Evolutionary conservation across 2,888 invertebrate genomes (phyloP), one percentile per base, ranked within the genome.

Genomic region (Galeruca laticollis): DNA sequence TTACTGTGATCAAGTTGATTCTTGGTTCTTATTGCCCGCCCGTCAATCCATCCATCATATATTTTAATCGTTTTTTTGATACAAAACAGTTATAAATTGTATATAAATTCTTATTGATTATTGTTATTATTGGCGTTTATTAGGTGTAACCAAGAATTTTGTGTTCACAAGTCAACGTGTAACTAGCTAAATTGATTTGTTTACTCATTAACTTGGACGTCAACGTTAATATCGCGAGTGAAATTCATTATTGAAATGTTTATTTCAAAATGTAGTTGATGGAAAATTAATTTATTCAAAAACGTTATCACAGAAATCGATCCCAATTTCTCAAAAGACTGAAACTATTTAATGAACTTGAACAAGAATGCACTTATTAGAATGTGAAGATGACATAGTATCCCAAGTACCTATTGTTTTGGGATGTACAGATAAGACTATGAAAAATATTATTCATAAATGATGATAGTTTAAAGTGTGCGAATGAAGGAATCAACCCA

Each of bases 21-120:
- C 13, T 33, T 78, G 82, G 59, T 59, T 82, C 80, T 81, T 77
- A 78, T 81, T 80, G 79, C 80, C 76, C 73, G 33, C 59, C 82
- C 84, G 82, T 85, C 85, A 84, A 84, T 85, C 84, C 83, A 85
- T 85, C 84, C 84, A 85, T 85, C 85, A 84, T 81, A 78, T 75
- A 65, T 77, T 79, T 81, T 84, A 82, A 84, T 84, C 82, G 83
- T 83, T 84, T 26, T 84, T 84, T 84, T 82, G 83, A 83, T 84
- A 84, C 84, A 83, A 26, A 84, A 84, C 83, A 83, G 82, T 81
- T 81, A 82, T 80, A 83, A 84, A 84, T 82, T 84, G 83, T 82
- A 80, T 82, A 83, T 83, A 84, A 84, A 84, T 82, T 78, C 80
- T 75, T 77, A 81, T 79, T 83, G 84, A 85, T 85, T 85, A 85